A percentile compares a stretch with the other conserved stretches of the same genome.
These are phyloP conservation scores for Eucriotettix oculatus DNA, from an alignment of 2,888 invertebrate species.

Conservation along the genomic window DNA sequence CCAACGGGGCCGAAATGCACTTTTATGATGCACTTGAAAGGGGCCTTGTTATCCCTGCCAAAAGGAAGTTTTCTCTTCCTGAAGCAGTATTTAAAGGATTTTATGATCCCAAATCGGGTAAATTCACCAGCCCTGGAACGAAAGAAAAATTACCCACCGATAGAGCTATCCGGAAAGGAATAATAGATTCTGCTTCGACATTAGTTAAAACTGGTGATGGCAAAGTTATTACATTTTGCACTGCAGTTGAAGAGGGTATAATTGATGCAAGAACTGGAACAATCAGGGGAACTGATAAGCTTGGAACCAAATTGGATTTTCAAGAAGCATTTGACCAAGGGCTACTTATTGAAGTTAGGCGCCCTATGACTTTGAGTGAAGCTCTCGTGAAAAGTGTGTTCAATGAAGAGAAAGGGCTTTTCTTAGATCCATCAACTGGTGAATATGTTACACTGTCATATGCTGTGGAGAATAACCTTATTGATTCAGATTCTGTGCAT, in stretches of 20 bases:
- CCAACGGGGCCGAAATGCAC: conserved; percentile 54
- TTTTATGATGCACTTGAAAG: conserved; percentile 71
- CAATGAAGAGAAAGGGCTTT: conserved; percentile 58
- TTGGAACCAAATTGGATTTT: conserved; percentile 47
- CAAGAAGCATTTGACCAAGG: conserved; percentile 75
- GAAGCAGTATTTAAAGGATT: conserved; percentile 86
- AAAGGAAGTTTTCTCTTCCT: conserved; percentile 65
- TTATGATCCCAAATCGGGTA: conserved; percentile 70
- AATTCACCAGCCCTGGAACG: conserved; percentile 64
- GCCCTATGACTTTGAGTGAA: conserved; percentile 66
- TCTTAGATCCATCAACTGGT: conserved; percentile 67
- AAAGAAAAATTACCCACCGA: conserved; percentile 64
- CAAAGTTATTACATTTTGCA: conserved; percentile 64
- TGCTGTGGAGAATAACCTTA: conserved; percentile 62
- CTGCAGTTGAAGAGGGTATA: conserved; percentile 61
- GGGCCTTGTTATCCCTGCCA: conserved; percentile 64
- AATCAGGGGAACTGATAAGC: conserved; percentile 40
- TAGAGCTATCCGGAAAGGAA: conserved; percentile 67
- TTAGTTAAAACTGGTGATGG: conserved; percentile 62
- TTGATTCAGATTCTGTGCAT: conserved; percentile 70
- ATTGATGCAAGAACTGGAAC: conserved; percentile 60
- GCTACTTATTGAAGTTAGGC: conserved; percentile 60
- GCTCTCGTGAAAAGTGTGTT: conserved; percentile 67
- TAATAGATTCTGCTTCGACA: conserved; percentile 73
- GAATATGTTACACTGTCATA: conserved; percentile 62